A percentile compares a stretch with the other conserved stretches of the same genome.
Conservation (phyloP, 2,888 invertebrate genomes). For the Lissocephala sabroskyi region DNA sequence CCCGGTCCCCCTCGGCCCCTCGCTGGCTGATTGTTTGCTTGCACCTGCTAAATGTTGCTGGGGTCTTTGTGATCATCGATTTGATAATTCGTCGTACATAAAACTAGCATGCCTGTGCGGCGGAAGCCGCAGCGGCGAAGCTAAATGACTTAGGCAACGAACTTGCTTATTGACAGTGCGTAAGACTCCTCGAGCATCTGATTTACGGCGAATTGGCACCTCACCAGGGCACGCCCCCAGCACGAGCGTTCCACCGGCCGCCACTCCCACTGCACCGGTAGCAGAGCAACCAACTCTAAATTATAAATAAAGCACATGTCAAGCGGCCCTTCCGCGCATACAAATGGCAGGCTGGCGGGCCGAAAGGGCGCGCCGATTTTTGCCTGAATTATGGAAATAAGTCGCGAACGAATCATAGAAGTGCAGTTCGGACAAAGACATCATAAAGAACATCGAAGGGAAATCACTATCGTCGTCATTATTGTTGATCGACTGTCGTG, state of each 20-base stretch:
- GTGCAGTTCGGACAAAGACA: too few relatives aligned
- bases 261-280: too few relatives aligned
- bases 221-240: slow-evolving; percentile 50
- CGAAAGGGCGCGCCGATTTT: slow-evolving; percentile 15
- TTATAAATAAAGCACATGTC: slow-evolving; percentile 71
- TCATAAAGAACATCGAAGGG: too few relatives aligned
- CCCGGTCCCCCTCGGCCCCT: slow-evolving; percentile 8
- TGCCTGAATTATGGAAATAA: slow-evolving; percentile 40
- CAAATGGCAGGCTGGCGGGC: slow-evolving; percentile 57
- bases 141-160: slow-evolving; percentile 51
- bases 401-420: neutral
- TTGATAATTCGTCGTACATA: slow-evolving; percentile 56
- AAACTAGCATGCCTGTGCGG: slow-evolving; percentile 57
- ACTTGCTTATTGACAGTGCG: slow-evolving; percentile 35
- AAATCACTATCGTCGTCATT: too few relatives aligned
- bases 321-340: slow-evolving; percentile 65
- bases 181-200: too few relatives aligned
- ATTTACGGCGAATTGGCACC: slow-evolving; percentile 40
- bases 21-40: slow-evolving; percentile 22
- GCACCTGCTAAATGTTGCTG: slow-evolving; percentile 52
- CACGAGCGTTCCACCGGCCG: slow-evolving; percentile 48
- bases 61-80: slow-evolving; percentile 49
- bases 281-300: slow-evolving; percentile 59
- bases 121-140: slow-evolving; percentile 44
- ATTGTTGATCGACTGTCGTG: too few relatives aligned